phyloP scores from a whole-genome alignment of 1,140 invertebrate genomes.

The Geopemphigus sp. region DNA sequence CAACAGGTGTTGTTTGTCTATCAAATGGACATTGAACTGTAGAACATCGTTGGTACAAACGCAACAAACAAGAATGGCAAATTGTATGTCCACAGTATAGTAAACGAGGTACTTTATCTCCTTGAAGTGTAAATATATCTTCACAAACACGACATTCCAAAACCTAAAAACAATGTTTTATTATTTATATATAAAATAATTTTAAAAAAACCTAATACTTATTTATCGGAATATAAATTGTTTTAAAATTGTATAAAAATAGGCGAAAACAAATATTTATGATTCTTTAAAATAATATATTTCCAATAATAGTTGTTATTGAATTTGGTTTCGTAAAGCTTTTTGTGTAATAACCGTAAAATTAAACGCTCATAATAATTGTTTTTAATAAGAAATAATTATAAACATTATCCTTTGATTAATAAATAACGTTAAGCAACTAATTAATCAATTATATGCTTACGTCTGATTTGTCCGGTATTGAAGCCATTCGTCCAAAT shows the following conservation, averaged over 20 bases:
- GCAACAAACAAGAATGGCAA: conserved; percentile 63
- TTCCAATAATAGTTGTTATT: no score
- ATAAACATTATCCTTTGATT: not conserved
- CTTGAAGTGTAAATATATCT: conserved; percentile 63
- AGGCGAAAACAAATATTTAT: no score
- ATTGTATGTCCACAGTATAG: conserved; percentile 66
- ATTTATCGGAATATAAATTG: no score
- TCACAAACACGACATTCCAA: conserved; percentile 65
- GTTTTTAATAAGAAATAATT: not conserved
- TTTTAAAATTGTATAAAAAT: no score
- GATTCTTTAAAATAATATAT: no score
- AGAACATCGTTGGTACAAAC: conserved; percentile 57
- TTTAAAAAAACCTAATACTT: no score
- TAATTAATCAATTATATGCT: not conserved
- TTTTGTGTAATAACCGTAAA: not conserved
- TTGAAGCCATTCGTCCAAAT: conserved; percentile 3
- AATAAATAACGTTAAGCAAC: not conserved
- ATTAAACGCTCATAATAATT: not conserved
- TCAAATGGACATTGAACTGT: conserved; percentile 65
- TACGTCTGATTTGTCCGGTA: conserved; percentile 32
- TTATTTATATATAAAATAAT: not conserved
- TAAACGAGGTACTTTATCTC: conserved; percentile 63
- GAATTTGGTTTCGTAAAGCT: no score
- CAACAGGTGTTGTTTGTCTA: conserved; percentile 62
- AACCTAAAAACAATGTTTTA: conserved; percentile 1